Evolutionary conservation across 2,797 vertebrate species (phyloP).

Genomic region (Erpetoichthys calabaricus): DNA sequence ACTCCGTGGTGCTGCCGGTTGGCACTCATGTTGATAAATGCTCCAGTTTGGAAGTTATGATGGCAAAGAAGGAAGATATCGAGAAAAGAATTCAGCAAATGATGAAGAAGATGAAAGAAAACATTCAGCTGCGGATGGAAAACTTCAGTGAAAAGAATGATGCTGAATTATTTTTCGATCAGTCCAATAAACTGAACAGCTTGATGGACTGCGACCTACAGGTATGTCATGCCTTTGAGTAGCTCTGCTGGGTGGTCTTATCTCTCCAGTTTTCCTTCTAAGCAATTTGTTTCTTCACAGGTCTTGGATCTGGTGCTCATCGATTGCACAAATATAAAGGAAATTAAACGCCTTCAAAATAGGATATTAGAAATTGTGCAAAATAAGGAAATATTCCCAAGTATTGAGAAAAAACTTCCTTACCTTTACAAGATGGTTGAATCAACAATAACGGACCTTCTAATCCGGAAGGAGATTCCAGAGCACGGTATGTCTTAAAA

Average conservation of each 20-base stretch:
- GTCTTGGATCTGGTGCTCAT: slow-evolving; percentile 30
- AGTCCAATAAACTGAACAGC: slow-evolving; percentile 39
- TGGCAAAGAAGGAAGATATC: slow-evolving; percentile 39
- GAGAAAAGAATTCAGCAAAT: slow-evolving; percentile 30
- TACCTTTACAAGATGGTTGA: slow-evolving; percentile 40
- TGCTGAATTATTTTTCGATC: slow-evolving; percentile 30
- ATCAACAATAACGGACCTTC: slow-evolving; percentile 27
- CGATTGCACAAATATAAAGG: slow-evolving; percentile 27
- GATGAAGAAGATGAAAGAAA: slow-evolving; percentile 31
- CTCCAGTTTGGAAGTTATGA: slow-evolving; percentile 27
- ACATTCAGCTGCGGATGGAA: slow-evolving; percentile 31
- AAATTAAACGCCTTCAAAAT: slow-evolving; percentile 25
- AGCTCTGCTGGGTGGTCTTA: too few relatives aligned
- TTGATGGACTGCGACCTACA: slow-evolving; percentile 34
- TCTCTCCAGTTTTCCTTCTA: too few relatives aligned
- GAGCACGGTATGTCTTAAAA: slow-evolving; percentile 34
- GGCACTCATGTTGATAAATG: slow-evolving; percentile 52
- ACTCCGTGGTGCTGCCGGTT: slow-evolving; percentile 46
- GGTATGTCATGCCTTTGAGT: slow-evolving; percentile 17
- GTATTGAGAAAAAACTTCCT: slow-evolving; percentile 37
- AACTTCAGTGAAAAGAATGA: slow-evolving; percentile 37
- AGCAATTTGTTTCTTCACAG: slow-evolving; percentile 13
- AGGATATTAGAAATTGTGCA: slow-evolving; percentile 31
- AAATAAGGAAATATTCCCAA: slow-evolving; percentile 35
- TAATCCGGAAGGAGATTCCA: slow-evolving; percentile 25